Conservation (phyloP, 2,113 vertebrate genomes). For the Forbesichthys papilliferus region DNA sequence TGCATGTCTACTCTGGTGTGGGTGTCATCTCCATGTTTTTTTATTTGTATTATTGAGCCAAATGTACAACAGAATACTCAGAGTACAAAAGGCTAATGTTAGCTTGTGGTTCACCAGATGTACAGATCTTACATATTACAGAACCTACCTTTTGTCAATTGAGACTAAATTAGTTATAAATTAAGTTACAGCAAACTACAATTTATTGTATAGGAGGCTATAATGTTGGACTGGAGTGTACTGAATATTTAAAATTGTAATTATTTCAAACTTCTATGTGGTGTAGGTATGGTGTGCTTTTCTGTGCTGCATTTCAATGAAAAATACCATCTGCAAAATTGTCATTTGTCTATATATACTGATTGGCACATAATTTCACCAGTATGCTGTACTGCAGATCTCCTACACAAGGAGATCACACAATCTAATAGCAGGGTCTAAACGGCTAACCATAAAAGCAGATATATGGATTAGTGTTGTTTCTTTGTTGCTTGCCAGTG, state of each 20-base stretch:
- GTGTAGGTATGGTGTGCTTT: slow-evolving; percentile 8
- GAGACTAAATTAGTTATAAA: background rate
- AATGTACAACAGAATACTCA: slow-evolving; percentile 23
- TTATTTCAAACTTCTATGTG: background rate
- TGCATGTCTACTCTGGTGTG: background rate
- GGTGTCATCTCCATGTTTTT: slow-evolving; percentile 3
- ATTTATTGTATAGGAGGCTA: background rate
- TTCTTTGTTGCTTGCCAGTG: slow-evolving; percentile 19
- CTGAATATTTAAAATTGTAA: background rate
- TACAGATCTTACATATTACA: background rate
- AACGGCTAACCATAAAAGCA: slow-evolving; percentile 26
- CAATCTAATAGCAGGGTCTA: slow-evolving; percentile 23
- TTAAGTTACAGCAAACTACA: slow-evolving; percentile 11
- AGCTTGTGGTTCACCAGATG: slow-evolving; percentile 1
- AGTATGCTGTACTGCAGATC: slow-evolving; percentile 40
- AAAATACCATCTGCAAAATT: background rate
- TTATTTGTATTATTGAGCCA: slow-evolving; percentile 32
- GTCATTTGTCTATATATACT: slow-evolving; percentile 12
- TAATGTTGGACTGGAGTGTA: background rate
- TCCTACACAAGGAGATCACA: slow-evolving; percentile 43
- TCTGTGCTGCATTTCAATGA: slow-evolving; percentile 31
- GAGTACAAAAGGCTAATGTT: slow-evolving; percentile 23
- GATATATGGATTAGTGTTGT: slow-evolving; percentile 31
- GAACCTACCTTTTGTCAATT: slow-evolving; percentile 5
- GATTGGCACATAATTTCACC: slow-evolving; percentile 54